These are phyloP conservation scores for Ascaphus truei DNA, from an alignment of 2,113 vertebrate genomes.

Conservation along the genomic window DNA sequence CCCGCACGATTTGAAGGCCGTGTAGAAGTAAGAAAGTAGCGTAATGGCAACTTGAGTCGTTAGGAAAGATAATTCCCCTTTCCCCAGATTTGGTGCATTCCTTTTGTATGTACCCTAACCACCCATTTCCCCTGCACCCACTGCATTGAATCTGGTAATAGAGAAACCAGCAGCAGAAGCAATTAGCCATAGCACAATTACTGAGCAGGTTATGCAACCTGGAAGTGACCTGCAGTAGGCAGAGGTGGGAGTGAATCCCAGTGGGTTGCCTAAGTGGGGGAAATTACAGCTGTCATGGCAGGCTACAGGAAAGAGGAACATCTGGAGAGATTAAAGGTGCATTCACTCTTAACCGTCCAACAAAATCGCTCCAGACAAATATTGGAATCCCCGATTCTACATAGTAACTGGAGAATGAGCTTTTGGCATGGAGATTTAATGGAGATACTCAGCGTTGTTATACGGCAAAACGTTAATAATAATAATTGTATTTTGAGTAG, in stretches of 20 bases:
- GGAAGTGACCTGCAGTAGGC: constrained; percentile 10
- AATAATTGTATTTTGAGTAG: too few relatives aligned
- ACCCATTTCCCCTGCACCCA: too few relatives aligned
- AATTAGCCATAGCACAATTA: constrained; percentile 12
- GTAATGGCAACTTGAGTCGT: too few relatives aligned
- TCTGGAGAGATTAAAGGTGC: constrained; percentile 9
- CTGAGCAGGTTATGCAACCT: constrained; percentile 1
- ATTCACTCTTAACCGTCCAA: not conserved
- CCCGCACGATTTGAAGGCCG: too few relatives aligned
- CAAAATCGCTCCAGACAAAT: not conserved
- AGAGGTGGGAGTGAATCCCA: not conserved
- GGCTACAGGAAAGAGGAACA: constrained; percentile 28
- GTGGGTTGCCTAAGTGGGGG: not conserved
- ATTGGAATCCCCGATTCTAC: not conserved
- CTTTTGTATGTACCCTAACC: too few relatives aligned
- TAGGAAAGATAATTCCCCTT: too few relatives aligned
- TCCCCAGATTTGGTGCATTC: too few relatives aligned
- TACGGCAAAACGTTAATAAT: too few relatives aligned
- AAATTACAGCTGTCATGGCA: constrained; percentile 22
- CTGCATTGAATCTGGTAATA: not conserved
- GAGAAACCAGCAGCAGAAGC: not conserved
- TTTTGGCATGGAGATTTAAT: not conserved
- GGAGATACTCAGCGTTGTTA: too few relatives aligned
- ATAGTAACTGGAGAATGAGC: not conserved
- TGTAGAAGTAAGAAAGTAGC: too few relatives aligned